Evolutionary conservation across 2,113 vertebrate genomes (phyloP).

Genomic region (Nothobranchius furzeri): DNA sequence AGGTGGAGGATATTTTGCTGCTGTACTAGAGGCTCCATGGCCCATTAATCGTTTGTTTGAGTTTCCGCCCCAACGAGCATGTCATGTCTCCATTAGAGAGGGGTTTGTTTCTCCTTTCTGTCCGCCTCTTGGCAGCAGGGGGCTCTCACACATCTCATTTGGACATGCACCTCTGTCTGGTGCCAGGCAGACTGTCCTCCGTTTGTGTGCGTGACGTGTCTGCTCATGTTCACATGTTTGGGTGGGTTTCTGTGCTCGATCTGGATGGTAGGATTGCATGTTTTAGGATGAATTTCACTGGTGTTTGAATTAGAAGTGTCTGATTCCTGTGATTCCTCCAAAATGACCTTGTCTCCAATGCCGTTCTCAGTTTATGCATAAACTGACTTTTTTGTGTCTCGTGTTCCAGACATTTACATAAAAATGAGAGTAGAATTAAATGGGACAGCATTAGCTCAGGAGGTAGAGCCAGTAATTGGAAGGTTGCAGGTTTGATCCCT

Average conservation of each 20-base stretch:
- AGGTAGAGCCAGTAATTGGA: no score
- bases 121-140: constrained; percentile 80
- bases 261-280: constrained; percentile 31
- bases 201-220: constrained; percentile 38
- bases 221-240: constrained; percentile 15
- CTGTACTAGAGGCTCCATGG: constrained; percentile 75
- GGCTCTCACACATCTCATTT: constrained; percentile 81
- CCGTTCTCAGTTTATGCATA: no score
- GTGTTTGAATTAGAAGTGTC: constrained; percentile 55
- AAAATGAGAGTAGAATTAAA: no score
- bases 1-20: constrained; percentile 63
- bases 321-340: constrained; percentile 35
- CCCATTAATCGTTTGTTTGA: constrained; percentile 85
- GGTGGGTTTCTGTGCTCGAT: constrained; percentile 27
- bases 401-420: no score
- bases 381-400: no score
- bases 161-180: constrained; percentile 75
- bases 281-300: constrained; percentile 45
- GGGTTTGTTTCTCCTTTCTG: constrained; percentile 80
- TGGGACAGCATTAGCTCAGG: no score
- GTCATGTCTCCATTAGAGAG: constrained; percentile 84
- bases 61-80: constrained; percentile 81
- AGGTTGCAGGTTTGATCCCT: no score
- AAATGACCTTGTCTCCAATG: not conserved
- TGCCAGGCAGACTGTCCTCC: constrained; percentile 82